Evolutionary conservation across 1,140 invertebrate species (phyloP).

Genomic region (Microplitis demolitor): DNA sequence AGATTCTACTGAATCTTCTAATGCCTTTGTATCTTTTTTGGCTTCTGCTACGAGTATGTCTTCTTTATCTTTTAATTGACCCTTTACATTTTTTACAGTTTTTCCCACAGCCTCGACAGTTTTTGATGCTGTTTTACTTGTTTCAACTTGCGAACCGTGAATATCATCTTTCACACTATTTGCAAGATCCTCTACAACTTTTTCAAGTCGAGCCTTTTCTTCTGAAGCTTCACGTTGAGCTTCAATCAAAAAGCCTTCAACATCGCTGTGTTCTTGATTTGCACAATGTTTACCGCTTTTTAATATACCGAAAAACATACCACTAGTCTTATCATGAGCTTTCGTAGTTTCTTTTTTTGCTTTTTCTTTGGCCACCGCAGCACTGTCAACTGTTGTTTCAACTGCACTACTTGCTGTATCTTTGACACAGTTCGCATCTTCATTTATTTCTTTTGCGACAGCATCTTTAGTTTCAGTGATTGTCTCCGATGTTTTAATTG

Average conservation of each 20-base stretch:
- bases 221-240: conserved; percentile 11
- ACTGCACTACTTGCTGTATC: conserved; percentile 14
- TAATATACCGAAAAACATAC: conserved; percentile 41
- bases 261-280: conserved; percentile 5
- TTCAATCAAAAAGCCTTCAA: conserved; percentile 15
- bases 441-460: conserved; percentile 12
- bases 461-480: neutral
- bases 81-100: too few species aligned
- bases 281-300: conserved; percentile 38
- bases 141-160: neutral
- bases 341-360: conserved; percentile 27
- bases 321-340: conserved; percentile 41
- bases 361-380: conserved; percentile 27
- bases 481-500: neutral
- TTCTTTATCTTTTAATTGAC: too few species aligned
- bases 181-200: conserved; percentile 13
- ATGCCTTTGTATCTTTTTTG: too few species aligned
- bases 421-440: conserved; percentile 1
- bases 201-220: neutral
- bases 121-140: neutral
- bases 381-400: neutral
- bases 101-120: too few species aligned
- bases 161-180: neutral
- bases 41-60: too few species aligned
- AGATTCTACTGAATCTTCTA: too few species aligned